Evolutionary conservation across 2,888 invertebrate species (phyloP).

Genomic region (Sminthurinus aureus): DNA sequence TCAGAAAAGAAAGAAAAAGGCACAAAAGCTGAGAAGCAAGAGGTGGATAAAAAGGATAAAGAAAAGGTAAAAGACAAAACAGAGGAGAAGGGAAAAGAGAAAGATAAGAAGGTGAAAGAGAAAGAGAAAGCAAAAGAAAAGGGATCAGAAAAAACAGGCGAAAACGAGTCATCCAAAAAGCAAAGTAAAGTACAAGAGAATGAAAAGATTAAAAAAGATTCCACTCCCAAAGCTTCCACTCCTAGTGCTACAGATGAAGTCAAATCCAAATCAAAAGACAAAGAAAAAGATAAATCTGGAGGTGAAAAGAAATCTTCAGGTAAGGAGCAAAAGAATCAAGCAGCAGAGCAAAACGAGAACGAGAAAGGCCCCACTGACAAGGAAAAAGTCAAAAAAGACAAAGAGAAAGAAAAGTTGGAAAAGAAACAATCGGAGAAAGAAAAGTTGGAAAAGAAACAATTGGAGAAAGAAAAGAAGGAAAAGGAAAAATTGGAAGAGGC

Average conservation of each 20-base stretch:
- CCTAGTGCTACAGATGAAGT: constrained; percentile 7
- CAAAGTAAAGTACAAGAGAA: background rate
- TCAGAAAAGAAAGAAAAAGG: constrained; percentile 33
- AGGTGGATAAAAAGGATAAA: constrained; percentile 37
- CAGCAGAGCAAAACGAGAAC: background rate
- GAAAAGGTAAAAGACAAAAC: constrained; percentile 40
- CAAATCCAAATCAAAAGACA: constrained; percentile 36
- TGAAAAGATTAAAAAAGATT: background rate
- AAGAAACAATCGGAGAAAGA: constrained; percentile 18
- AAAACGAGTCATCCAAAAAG: constrained; percentile 7
- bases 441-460: constrained; percentile 4
- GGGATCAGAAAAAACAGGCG: constrained; percentile 15
- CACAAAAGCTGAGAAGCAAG: constrained; percentile 40
- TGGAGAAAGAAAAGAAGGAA: constrained; percentile 27
- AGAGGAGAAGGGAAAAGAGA: constrained; percentile 31
- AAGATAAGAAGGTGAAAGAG: constrained; percentile 25
- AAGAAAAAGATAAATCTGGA: constrained; percentile 36
- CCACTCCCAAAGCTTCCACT: background rate
- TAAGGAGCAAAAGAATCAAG: constrained; percentile 14
- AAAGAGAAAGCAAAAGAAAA: constrained; percentile 41
- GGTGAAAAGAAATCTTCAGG: constrained; percentile 18
- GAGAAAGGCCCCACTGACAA: constrained; percentile 15
- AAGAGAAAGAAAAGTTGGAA: constrained; percentile 24
- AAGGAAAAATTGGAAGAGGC: constrained; percentile 15
- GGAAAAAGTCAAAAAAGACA: background rate